These are phyloP conservation scores for Drosophila neutralis DNA, from an alignment of 2,888 invertebrate genomes.

Conservation along the genomic window DNA sequence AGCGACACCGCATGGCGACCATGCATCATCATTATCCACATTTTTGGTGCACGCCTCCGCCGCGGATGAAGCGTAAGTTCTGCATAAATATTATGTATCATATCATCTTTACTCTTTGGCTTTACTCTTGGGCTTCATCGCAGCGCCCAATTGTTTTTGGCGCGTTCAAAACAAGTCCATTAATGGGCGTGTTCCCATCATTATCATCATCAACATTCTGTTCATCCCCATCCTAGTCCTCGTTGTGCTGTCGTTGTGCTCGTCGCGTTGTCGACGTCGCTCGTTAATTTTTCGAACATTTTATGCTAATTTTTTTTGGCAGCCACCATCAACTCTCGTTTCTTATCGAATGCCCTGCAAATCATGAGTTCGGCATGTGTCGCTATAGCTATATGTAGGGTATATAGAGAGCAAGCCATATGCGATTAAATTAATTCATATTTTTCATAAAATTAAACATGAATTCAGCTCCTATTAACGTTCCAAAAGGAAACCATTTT, in stretches of 20 bases:
- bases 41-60: constrained; percentile 79
- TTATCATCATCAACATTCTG: constrained; percentile 17
- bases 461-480: neutral
- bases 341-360: constrained; percentile 41
- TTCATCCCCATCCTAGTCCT: constrained; percentile 13
- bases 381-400: constrained; percentile 21
- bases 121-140: neutral
- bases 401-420: neutral
- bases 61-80: constrained; percentile 84
- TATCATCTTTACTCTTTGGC: neutral
- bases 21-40: constrained; percentile 21
- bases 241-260: constrained; percentile 7
- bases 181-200: constrained; percentile 64
- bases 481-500: neutral
- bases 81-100: neutral
- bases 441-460: neutral
- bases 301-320: constrained; percentile 77
- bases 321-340: constrained; percentile 41
- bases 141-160: constrained; percentile 18
- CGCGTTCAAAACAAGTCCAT: constrained; percentile 52
- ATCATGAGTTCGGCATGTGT: constrained; percentile 44
- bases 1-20: constrained; percentile 54
- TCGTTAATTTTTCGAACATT: constrained; percentile 72
- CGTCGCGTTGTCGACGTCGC: constrained; percentile 52
- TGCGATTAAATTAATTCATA: neutral